phyloP scores from a whole-genome alignment of 2,888 invertebrate species.

The Tineola bisselliella region DNA sequence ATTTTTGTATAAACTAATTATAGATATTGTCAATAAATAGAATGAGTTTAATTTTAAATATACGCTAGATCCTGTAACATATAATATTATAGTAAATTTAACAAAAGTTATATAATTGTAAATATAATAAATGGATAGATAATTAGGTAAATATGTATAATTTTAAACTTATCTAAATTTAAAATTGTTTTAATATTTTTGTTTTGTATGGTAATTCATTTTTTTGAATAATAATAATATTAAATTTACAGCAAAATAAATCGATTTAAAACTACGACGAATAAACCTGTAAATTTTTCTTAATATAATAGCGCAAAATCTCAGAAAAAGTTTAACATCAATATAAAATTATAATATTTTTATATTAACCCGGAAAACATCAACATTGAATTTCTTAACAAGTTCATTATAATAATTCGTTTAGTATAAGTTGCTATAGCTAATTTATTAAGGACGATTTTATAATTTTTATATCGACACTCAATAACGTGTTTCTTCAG shows the following conservation, averaged over 20 bases:
- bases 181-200: conserved; percentile 17
- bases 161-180: conserved; percentile 22
- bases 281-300: too few species aligned
- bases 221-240: conserved; percentile 12
- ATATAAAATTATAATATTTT: too few species aligned
- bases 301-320: too few species aligned
- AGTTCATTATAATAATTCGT: conserved; percentile 15
- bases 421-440: conserved; percentile 12
- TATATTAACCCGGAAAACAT: conserved; percentile 16
- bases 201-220: neutral
- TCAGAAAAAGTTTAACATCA: too few species aligned
- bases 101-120: conserved; percentile 52
- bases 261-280: too few species aligned
- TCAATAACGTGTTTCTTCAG: neutral
- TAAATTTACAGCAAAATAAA: too few species aligned
- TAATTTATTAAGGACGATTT: conserved; percentile 11
- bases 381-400: conserved; percentile 14
- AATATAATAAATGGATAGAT: neutral
- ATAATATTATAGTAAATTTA: conserved; percentile 28
- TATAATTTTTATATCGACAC: neutral
- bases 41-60: too few species aligned
- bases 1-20: too few species aligned
- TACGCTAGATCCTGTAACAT: conserved; percentile 26
- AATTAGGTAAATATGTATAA: neutral
- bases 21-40: too few species aligned